A percentile compares a stretch with the other conserved stretches of the same genome.
Conservation (phyloP, 2,797 vertebrate genomes). For the Anisognathus igniventris region DNA sequence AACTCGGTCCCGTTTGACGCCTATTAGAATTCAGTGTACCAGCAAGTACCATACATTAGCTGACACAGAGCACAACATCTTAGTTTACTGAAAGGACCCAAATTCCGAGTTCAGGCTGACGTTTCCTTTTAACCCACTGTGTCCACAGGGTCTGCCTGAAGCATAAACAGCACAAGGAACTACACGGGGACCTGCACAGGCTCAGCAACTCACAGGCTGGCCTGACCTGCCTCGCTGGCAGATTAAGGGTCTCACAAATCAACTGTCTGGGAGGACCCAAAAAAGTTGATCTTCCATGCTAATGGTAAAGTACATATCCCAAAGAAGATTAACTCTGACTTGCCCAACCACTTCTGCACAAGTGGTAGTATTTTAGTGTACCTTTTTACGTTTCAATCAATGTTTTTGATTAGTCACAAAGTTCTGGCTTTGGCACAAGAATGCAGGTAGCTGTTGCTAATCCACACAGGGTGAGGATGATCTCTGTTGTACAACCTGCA, state of each 20-base stretch:
- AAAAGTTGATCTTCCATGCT: not conserved
- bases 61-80: not conserved
- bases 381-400: not conserved
- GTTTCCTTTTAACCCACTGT: not conserved
- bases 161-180: not conserved
- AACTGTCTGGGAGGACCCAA: not conserved
- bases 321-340: slow-evolving; percentile 4
- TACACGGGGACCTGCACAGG: not conserved
- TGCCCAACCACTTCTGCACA: not conserved
- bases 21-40: not conserved
- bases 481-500: not conserved
- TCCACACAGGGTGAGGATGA: rapidly evolving
- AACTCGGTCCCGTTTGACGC: not conserved
- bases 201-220: not conserved
- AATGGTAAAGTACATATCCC: not conserved
- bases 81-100: not conserved
- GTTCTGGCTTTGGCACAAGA: not conserved
- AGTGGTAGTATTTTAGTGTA: not conserved
- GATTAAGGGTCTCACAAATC: slow-evolving; percentile 31
- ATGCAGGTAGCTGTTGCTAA: not conserved
- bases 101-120: not conserved
- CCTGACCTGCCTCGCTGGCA: not conserved
- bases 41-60: not conserved
- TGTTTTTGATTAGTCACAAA: not conserved
- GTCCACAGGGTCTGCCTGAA: not conserved